phyloP scores from a whole-genome alignment of 2,888 invertebrate species.

The Microdon myrmicae region DNA sequence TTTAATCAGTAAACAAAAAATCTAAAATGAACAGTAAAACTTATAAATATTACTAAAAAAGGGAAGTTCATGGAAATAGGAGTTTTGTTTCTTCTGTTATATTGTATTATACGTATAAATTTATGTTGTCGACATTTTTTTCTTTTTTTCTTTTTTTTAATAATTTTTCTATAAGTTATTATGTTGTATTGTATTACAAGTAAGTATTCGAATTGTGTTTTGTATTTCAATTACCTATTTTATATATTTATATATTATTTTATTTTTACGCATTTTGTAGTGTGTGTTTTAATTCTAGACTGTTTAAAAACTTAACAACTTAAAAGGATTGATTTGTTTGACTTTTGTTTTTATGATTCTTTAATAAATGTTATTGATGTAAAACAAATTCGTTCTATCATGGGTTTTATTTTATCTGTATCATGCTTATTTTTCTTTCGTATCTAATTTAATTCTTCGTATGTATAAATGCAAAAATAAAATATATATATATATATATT shows the following conservation, averaged over 20 bases:
- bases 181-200: slow-evolving; percentile 37
- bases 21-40: slow-evolving; percentile 4
- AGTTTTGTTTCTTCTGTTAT: slow-evolving; percentile 19
- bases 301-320: slow-evolving; percentile 49
- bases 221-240: too few relatives aligned
- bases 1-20: slow-evolving; percentile 3
- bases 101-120: slow-evolving; percentile 25
- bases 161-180: slow-evolving; percentile 34
- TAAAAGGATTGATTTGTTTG: slow-evolving; percentile 33
- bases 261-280: slow-evolving; percentile 6
- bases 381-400: slow-evolving; percentile 45
- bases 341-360: slow-evolving; percentile 13
- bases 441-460: slow-evolving; percentile 25
- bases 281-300: slow-evolving; percentile 29
- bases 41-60: slow-evolving; percentile 9
- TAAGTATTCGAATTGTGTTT: slow-evolving; percentile 39
- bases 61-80: slow-evolving; percentile 48
- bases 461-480: slow-evolving; percentile 35
- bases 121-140: slow-evolving; percentile 34
- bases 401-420: slow-evolving; percentile 6
- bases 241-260: slow-evolving; percentile 33
- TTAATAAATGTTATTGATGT: slow-evolving; percentile 30
- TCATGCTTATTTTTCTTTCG: slow-evolving; percentile 10
- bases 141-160: slow-evolving; percentile 12
- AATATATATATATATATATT: slow-evolving; percentile 20